Base-by-base conservation (phyloP, 2,797 vertebrate genomes). In the Danio albolineatus region DNA sequence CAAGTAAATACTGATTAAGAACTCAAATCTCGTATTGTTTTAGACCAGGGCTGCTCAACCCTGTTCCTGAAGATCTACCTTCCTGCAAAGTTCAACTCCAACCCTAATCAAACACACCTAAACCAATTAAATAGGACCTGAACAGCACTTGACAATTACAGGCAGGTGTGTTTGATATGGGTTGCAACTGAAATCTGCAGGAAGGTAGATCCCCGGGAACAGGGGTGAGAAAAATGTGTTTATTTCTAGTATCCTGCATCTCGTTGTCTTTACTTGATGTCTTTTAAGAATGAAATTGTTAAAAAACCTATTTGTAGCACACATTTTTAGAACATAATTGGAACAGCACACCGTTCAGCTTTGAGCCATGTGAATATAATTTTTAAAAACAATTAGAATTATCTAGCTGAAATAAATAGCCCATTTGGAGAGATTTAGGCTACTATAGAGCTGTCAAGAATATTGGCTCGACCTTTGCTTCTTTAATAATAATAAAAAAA, bases 391-490 rank as follows among this genome's bases (percentile, higher is more conserved):
- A 53, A 84, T 80, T 76, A 70, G 59, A 86, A 66, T 46, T 59
- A 66, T 74, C 73, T 80, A 4, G 16, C 46, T 70, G 12, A 39
- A 80, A 64, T 81, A 5, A 80, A 67, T 81, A 5, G 82, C 71
- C 49, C n/a, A 75, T 51, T 61, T 71, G 61, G 36, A 78, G 53
- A 69, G 13, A 73, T 79, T 73, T 80, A 53, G 64, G 48, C 41
- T 64, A 70, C 19, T 74, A 74, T 74, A 76, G 43, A 71, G 38
- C 60, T 56, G 53, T 82, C 28, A 71, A 57, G 8, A 77, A 73
- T 39, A 75, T 75, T 84, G 76, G 44, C 70, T 39, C 19, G 19
- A 7, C 76, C n/a, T 80, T 83, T 84, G 67, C 74, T 86, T 81
- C 62, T 74, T 73, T 7, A 79, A 77, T 83, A 81, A 80, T 78